phyloP scores from a whole-genome alignment of 2,888 invertebrate species.

The Microctonus brassicae region DNA sequence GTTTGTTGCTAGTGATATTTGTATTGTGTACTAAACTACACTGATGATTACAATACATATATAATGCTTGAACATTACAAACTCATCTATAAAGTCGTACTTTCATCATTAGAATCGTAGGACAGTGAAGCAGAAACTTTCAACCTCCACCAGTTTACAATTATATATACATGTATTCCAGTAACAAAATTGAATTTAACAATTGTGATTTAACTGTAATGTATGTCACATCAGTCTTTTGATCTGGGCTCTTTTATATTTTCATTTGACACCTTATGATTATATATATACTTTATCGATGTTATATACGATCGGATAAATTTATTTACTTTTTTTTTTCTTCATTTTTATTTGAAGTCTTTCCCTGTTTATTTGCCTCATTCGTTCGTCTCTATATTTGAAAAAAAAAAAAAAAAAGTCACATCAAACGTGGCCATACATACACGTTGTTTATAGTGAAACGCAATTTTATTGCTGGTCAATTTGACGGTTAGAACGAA shows the following conservation, averaged over 20 bases:
- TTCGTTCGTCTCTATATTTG: neutral
- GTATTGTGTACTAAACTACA: too few relatives aligned
- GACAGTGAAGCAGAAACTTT: conserved; percentile 20
- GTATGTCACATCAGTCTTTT: neutral
- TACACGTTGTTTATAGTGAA: neutral
- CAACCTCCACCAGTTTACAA: conserved; percentile 30
- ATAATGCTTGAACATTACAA: neutral
- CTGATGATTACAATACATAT: neutral
- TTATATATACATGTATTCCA: too few relatives aligned
- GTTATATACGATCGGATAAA: neutral
- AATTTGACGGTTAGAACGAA: conserved; percentile 39
- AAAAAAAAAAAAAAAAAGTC: neutral
- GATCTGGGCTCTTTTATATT: neutral
- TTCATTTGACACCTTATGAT: neutral
- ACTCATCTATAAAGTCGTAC: conserved; percentile 14
- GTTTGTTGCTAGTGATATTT: conserved; percentile 19
- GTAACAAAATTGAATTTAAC: conserved; percentile 22
- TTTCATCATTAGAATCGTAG: conserved; percentile 24
- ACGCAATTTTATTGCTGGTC: conserved; percentile 44
- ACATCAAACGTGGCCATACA: neutral
- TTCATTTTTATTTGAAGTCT: neutral
- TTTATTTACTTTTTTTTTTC: neutral
- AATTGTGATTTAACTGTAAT: conserved; percentile 23
- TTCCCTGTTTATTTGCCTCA: neutral
- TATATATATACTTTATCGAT: neutral